Evolutionary conservation across 2,113 vertebrate genomes (phyloP), one percentile per base, ranked within the genome.

Genomic region (Nannobrachium achirus): DNA sequence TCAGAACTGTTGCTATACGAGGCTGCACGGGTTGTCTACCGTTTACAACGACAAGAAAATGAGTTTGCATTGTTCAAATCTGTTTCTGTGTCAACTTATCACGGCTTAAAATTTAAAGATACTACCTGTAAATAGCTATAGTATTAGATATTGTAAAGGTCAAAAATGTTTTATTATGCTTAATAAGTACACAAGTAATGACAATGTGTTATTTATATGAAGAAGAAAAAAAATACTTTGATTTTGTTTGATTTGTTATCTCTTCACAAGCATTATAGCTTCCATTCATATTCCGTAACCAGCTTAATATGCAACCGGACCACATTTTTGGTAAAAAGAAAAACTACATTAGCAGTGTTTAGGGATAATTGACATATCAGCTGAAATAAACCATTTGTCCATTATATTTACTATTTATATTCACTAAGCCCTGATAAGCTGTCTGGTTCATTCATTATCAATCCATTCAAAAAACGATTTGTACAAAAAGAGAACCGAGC

Each of bases 261-360:
- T 53, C 10, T 53, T 53, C 4, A 19, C 51, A 8, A 53, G 9
- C 10, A 2, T 59, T 81, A n/a, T 73, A 61, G 52, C 75, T 83
- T 77, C 41, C 69, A 16, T 58, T 79, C 66, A 66, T 79, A 58
- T 78, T 83, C 66, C 75, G 66, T 78, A 75, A 83, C 80, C 80
- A 90, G 86, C 85, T 83, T 80, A 70, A 86, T 88, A 89, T 87
- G 86, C 88, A 86, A 88, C 49, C 78, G 80, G 82, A 84, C 80
- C 83, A 86, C 83, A 33, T 62, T 61, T 66, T 72, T 56, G 68
- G 76, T 73, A 66, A 73, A 46, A 4, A 48, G 5, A 13, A 14
- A 15, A 66, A 33, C 25, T 4, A 59, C 67, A 83, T 65, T 66
- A 63, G 77, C 67, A 63, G 78, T 81, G 66, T 56, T 70, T 60